Evolutionary conservation across 2,113 vertebrate species (phyloP), one percentile per base, ranked within the genome.

Genomic region (Trichomycterus rosablanca): DNA sequence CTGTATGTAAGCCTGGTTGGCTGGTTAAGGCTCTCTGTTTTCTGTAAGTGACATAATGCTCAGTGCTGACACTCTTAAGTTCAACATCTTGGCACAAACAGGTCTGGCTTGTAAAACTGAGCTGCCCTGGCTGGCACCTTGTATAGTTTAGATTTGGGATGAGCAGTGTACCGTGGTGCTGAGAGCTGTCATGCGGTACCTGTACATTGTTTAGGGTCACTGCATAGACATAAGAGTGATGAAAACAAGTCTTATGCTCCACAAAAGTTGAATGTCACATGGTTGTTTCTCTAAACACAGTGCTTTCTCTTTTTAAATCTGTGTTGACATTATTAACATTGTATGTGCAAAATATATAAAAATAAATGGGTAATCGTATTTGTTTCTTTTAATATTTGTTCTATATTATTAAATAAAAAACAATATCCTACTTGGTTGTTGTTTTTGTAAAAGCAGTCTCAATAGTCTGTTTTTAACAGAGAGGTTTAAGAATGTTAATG

Each of bases 401-500:
- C n/a, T 2, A 15, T 10, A 18, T 11, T 34, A 30, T 53, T 53
- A 4, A 22, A 7, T 30, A 19, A 1, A 51, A 61, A 28, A 61
- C 50, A 61, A 50, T 19, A 14, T 26, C 16, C 34, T 50, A 46
- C 16, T 18, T 30, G 22, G 28, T 11, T 30, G 14, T 30, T 52
- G 35, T 62, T 51, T 24, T 52, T 22, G 4, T 24, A 24, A n/a
- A n/a, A n/a, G 34, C 24, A 42, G 11, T 11, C 19, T n/a, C n/a
- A n/a, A n/a, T n/a, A 14, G 7, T 22, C 40, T 43, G 37, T 43
- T 53, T 58, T 11, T n/a, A 37, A 40, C 46, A 50, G 50, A 9
- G 11, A 19, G 39, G 62, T 48, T 55, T 45, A 51, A 34, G 68
- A 64, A 19, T 26, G 62, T 48, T 55, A 37, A 51, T 24, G 68